Evolutionary conservation across 2,797 vertebrate genomes (phyloP), one percentile per base, ranked within the genome.

Genomic region (Hemitrygon akajei): DNA sequence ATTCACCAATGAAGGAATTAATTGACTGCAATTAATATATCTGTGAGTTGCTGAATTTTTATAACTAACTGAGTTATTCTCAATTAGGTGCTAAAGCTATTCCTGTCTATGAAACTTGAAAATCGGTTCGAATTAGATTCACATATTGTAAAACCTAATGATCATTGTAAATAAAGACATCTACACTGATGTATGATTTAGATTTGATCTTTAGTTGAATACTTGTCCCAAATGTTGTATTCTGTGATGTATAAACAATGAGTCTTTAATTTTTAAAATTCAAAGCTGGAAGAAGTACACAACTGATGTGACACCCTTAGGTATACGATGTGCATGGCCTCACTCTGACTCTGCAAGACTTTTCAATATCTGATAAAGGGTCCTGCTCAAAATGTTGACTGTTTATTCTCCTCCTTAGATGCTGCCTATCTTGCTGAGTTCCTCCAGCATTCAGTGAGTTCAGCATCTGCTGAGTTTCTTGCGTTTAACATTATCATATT

Each of bases 91-190:
- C 84, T 63, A 58, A 63, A 87, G 63, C 63, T 12, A 63, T 66
- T 87, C 58, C 58, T 87, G 58, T 5, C 84, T 7, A 14, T 63
- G 58, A 60, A 87, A 87, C 30, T 34, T 87, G 84, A 87, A 87
- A 87, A 63, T 87, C 58, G n/a, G 6, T 87, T 87, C 27, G 60
- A 87, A 87, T 87, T 58, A 63, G 84, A 66, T 34, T 58, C 30
- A 63, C n/a, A 34, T 58, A 86, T 30, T 30, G 14, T n/a, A 86
- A n/a, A 87, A 58, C 58, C 60, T 87, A 58, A 30, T 63, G 58
- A 87, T 87, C 58, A 87, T 87, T 63, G 84, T 87, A 87, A 87
- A 66, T n/a, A 5, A 87, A 30, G 84, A 6, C 58, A 87, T n/a
- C 6, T 34, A 58, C 20, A 66, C 84, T 63, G 84, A 63, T 25